A percentile compares a stretch with the other conserved stretches of the same genome.
These are phyloP conservation scores for Melieria crassipennis DNA, from an alignment of 2,888 invertebrate species.

Conservation along the genomic window DNA sequence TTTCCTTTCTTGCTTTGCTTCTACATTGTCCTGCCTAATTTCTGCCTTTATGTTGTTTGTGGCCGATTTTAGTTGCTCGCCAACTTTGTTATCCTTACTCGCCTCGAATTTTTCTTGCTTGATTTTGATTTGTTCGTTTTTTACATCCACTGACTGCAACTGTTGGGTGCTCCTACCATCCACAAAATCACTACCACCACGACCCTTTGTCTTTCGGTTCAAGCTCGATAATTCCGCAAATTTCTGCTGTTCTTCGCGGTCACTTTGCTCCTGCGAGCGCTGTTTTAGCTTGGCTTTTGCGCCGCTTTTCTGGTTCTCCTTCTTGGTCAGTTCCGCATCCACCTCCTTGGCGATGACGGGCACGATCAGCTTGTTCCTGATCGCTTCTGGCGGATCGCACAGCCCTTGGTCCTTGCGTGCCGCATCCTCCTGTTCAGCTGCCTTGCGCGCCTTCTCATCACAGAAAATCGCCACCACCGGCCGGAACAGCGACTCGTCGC, in stretches of 20 bases:
- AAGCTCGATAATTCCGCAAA: neutral
- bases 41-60: neutral
- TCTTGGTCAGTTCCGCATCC: constrained; percentile 56
- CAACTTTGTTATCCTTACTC: neutral
- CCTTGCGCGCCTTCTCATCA: constrained; percentile 58
- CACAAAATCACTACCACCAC: no score
- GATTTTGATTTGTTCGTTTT: neutral
- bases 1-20: no score
- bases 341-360: constrained; percentile 64
- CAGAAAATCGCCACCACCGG: constrained; percentile 70
- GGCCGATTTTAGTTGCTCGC: neutral
- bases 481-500: constrained; percentile 77
- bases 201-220: neutral
- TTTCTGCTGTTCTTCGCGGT: neutral
- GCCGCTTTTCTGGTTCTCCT: constrained; percentile 48
- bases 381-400: constrained; percentile 56
- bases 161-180: no score
- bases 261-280: constrained; percentile 24
- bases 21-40: no score
- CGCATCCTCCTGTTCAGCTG: constrained; percentile 43
- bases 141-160: no score
- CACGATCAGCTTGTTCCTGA: constrained; percentile 62
- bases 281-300: constrained; percentile 23
- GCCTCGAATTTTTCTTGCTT: neutral
- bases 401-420: constrained; percentile 43